phyloP scores from a whole-genome alignment of 2,888 invertebrate species.

The Seladonia tumulorum region DNA sequence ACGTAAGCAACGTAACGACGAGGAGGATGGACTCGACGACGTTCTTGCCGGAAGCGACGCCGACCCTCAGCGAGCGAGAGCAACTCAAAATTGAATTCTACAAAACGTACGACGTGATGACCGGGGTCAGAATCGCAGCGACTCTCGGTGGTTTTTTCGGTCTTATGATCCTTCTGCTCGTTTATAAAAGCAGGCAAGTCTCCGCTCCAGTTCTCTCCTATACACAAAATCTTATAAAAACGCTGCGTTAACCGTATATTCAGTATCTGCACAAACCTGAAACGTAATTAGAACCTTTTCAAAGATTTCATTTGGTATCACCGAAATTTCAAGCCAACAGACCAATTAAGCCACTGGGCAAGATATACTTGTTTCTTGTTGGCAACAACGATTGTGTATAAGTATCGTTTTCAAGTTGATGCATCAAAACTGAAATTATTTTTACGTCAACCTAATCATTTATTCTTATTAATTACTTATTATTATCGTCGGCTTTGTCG shows the following conservation, averaged over 20 bases:
- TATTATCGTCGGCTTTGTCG: background rate
- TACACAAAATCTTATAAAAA: background rate
- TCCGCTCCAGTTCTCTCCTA: background rate
- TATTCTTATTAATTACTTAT: background rate
- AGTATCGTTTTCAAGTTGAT: background rate
- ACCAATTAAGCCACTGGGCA: background rate
- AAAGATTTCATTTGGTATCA: background rate
- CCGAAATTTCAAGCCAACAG: background rate
- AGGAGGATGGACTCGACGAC: slow-evolving; percentile 85
- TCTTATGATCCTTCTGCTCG: slow-evolving; percentile 95
- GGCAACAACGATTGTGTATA: background rate
- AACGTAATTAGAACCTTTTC: background rate
- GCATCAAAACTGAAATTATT: too few relatives aligned
- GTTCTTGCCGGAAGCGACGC: slow-evolving; percentile 84
- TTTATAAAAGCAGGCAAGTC: slow-evolving; percentile 91
- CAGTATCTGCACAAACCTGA: background rate
- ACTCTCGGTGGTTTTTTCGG: slow-evolving; percentile 96
- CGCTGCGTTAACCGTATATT: background rate
- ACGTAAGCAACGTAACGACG: slow-evolving; percentile 81
- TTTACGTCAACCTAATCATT: background rate
- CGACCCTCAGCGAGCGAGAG: slow-evolving; percentile 86
- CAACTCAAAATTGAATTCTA: slow-evolving; percentile 92
- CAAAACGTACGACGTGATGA: slow-evolving; percentile 97
- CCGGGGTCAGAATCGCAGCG: slow-evolving; percentile 95
- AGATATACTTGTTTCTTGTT: background rate